A percentile compares a stretch with the other conserved stretches of the same genome.
Conservation (phyloP, 2,113 vertebrate species). For the Sprattus sprattus region DNA sequence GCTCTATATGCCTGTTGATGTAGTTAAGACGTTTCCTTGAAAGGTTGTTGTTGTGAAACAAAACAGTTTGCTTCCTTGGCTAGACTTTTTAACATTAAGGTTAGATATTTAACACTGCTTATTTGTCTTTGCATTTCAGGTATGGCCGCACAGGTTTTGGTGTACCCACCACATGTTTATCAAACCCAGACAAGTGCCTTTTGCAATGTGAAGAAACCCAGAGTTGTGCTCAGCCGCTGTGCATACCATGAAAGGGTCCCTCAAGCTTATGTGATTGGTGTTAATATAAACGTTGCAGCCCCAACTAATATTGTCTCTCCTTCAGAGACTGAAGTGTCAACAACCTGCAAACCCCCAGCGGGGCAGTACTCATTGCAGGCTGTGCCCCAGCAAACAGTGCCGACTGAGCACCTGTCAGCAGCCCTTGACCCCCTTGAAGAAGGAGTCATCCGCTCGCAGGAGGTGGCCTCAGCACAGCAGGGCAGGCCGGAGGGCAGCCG, state of each 20-base stretch:
- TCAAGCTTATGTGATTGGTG: slow-evolving; percentile 85
- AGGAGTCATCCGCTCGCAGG: slow-evolving; percentile 55
- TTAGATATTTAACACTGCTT: slow-evolving; percentile 25
- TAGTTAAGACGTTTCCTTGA: not conserved
- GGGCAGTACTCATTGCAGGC: slow-evolving; percentile 75
- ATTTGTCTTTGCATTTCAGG: slow-evolving; percentile 65
- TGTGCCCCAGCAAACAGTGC: slow-evolving; percentile 75
- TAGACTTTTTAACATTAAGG: not conserved
- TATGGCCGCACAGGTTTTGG: slow-evolving; percentile 99
- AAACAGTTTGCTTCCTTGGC: not conserved
- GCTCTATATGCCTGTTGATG: not conserved
- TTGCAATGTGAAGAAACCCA: slow-evolving; percentile 91
- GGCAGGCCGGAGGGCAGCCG: slow-evolving; percentile 41
- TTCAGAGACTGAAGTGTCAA: slow-evolving; percentile 72
- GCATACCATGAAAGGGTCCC: slow-evolving; percentile 85
- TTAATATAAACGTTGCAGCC: slow-evolving; percentile 85
- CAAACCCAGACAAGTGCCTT: slow-evolving; percentile 99
- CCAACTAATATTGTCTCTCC: slow-evolving; percentile 77
- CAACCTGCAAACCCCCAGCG: slow-evolving; percentile 64
- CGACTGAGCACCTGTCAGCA: slow-evolving; percentile 59
- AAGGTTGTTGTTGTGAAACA: not conserved
- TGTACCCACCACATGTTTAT: slow-evolving; percentile 95
- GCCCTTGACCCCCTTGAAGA: slow-evolving; percentile 57
- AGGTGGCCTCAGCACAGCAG: slow-evolving; percentile 44
- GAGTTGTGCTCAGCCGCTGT: slow-evolving; percentile 85